A percentile compares a stretch with the other conserved stretches of the same genome.
These are phyloP conservation scores for Fratercula arctica DNA, from an alignment of 2,797 vertebrate species.

Conservation along the genomic window DNA sequence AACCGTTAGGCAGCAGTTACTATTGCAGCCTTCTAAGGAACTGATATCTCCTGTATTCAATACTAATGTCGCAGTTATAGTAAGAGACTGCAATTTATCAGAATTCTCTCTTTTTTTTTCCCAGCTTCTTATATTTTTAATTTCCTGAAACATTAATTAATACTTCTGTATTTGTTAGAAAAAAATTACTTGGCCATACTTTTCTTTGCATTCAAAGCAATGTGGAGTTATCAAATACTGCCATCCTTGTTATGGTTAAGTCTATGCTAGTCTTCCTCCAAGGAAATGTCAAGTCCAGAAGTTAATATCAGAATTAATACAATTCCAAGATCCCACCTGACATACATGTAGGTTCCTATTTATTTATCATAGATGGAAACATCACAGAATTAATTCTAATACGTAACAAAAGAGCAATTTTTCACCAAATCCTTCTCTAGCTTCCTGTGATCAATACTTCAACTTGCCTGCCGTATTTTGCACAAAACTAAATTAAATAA, in stretches of 20 bases:
- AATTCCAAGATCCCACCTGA: neutral
- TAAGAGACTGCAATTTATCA: neutral
- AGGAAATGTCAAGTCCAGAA: neutral
- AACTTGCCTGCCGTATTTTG: neutral
- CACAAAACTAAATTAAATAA: neutral
- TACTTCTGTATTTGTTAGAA: neutral
- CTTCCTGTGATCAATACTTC: neutral
- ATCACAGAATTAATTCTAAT: neutral
- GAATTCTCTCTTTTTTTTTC: neutral
- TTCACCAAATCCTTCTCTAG: neutral
- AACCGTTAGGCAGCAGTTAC: neutral
- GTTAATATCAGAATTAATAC: neutral
- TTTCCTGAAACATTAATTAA: neutral
- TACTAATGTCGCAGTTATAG: neutral
- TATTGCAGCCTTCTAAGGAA: neutral
- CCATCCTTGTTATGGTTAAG: neutral
- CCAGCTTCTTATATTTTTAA: neutral
- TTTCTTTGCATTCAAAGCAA: neutral
- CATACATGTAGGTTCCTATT: neutral
- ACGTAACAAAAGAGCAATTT: neutral
- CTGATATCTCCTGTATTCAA: neutral
- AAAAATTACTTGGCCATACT: neutral
- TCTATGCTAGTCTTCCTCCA: neutral
- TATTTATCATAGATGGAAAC: neutral
- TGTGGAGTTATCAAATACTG: neutral